phyloP scores from a whole-genome alignment of 2,113 vertebrate genomes.

The Channa maculata region DNA sequence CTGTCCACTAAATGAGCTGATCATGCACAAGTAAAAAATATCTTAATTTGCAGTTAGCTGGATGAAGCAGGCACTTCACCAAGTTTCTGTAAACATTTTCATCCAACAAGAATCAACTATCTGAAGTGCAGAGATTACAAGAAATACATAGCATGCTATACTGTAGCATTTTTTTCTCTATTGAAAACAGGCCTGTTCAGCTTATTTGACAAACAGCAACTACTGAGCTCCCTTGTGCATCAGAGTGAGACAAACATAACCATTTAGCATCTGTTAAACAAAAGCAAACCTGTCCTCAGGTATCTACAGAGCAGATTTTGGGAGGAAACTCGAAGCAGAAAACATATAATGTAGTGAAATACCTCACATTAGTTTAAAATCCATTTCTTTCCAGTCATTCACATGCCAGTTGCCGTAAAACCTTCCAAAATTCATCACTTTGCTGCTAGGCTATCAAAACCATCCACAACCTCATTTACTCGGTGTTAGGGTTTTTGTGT shows the following conservation, averaged over 20 bases:
- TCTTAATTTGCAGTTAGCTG: not conserved
- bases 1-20: not conserved
- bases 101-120: not conserved
- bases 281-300: slow-evolving; percentile 2
- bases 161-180: not conserved
- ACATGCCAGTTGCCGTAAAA: slow-evolving; percentile 7
- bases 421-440: slow-evolving; percentile 32
- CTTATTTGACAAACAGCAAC: slow-evolving; percentile 32
- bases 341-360: not conserved
- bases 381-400: slow-evolving; percentile 19
- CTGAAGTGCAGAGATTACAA: not conserved
- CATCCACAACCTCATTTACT: not conserved
- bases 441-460: slow-evolving; percentile 4
- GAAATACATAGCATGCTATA: not conserved
- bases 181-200: slow-evolving; percentile 14
- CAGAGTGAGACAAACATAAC: slow-evolving; percentile 42
- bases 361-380: not conserved
- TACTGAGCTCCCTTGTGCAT: slow-evolving; percentile 11
- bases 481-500: slow-evolving; percentile 8
- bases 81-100: not conserved
- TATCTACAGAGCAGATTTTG: not conserved
- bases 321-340: not conserved
- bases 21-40: not conserved
- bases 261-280: slow-evolving; percentile 36
- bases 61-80: not conserved